Base-by-base conservation (phyloP, 2,888 invertebrate species). In the Orthosia incerta region DNA sequence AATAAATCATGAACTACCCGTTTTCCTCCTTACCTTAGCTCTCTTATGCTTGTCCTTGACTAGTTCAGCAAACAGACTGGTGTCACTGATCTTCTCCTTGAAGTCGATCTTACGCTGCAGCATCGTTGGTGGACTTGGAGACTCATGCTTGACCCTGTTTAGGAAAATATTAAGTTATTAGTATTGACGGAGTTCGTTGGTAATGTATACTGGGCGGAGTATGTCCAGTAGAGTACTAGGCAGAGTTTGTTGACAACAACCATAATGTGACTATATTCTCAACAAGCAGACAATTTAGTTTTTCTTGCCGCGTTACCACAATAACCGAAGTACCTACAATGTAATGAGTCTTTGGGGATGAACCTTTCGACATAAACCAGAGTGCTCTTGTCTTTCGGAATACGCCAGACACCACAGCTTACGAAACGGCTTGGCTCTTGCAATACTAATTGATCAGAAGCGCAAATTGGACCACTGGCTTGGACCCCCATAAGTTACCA, bases 21-120 rank as follows among this genome's bases (percentile, higher is more conserved):
- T 51, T 80, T 71, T 82, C 97, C 4, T 16, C 75, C 97, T 93
- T 69, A 98, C 98, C 92, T 98, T 97, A 74, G 98, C 98, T 13
- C 98, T 97, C 96, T 98, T 98, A 85, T 98, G 98, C 85, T 98
- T 97, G 89, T 98, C 98, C 90, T 98, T 98, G 18, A 99, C 98
- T 77, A 99, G 96, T 93, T 99, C 98, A 0, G 99, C 99, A 91
- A 99, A 99, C 16, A 99, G 96, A 91, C 98, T 98, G 13, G 99
- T 99, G 87, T 98, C 98, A 69, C 98, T 98, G 90, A 99, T 98
- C 92, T 98, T 99, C 88, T 98, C 98, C 83, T 97, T 97, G 81
- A 97, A 97, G 90, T 97, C 97, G 71, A 97, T 97, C 81, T 96
- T 97, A 68, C 97, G 96, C 65, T 96, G 95, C 39, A 96, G 87